Percentiles rank a stretch among this genome's conserved stretches.
phyloP scores from a whole-genome alignment of 2,113 vertebrate species.

The Brachypodius melanocephalos region DNA sequence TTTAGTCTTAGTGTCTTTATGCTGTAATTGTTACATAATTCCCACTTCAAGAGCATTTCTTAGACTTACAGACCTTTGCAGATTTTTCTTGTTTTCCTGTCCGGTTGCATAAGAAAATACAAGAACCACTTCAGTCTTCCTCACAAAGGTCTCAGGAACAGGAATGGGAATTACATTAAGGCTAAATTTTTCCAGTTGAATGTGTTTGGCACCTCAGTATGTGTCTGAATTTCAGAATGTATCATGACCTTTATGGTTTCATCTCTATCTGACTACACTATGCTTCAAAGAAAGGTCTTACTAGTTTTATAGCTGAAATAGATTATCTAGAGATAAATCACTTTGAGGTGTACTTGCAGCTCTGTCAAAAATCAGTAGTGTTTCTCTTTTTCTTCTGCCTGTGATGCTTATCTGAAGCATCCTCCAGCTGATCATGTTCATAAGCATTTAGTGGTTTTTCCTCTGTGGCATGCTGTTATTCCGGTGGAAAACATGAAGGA shows the following conservation, averaged over 20 bases:
- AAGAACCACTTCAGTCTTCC: neutral
- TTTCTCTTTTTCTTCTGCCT: neutral
- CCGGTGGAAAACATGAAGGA: neutral
- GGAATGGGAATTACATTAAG: neutral
- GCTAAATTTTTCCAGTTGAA: neutral
- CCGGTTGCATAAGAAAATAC: neutral
- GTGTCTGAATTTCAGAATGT: slow-evolving; percentile 18
- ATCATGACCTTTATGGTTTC: slow-evolving; percentile 30
- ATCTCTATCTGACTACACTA: neutral
- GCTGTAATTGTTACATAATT: neutral
- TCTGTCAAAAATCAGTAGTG: neutral
- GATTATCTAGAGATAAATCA: slow-evolving; percentile 30
- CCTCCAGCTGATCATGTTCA: neutral
- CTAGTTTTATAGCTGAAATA: slow-evolving; percentile 28
- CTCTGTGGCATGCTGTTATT: neutral
- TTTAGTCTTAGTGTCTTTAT: neutral
- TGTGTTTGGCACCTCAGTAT: neutral
- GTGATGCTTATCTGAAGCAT: neutral
- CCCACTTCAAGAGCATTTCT: neutral
- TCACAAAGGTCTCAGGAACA: neutral
- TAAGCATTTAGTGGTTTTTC: neutral
- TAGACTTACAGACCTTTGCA: neutral
- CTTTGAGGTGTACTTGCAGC: neutral
- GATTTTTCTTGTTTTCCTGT: neutral
- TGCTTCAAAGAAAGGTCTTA: slow-evolving; percentile 33